These are phyloP conservation scores for Lepetodrilus schrolli DNA, from an alignment of 2,888 invertebrate species.

Conservation along the genomic window DNA sequence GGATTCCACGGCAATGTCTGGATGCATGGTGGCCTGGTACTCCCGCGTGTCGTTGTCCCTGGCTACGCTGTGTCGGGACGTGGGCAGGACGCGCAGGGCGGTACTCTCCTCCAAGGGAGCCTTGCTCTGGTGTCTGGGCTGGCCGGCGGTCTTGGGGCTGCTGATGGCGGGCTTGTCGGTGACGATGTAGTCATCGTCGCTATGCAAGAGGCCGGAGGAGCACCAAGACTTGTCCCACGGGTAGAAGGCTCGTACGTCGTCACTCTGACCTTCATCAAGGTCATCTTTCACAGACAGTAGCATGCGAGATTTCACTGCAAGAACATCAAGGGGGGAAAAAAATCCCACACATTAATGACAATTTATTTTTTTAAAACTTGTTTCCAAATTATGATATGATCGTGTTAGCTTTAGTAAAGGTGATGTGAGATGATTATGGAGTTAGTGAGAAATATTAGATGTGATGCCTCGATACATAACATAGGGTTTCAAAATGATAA, in stretches of 20 bases:
- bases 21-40: constrained; percentile 51
- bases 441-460: too few species aligned
- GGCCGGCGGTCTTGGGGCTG: neutral
- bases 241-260: constrained; percentile 37
- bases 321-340: too few species aligned
- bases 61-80: neutral
- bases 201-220: neutral
- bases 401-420: too few species aligned
- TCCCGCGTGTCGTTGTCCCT: constrained; percentile 32
- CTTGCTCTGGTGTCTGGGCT: neutral
- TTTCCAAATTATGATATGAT: too few species aligned
- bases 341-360: too few species aligned
- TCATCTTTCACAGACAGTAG: constrained; percentile 65
- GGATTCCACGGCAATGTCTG: constrained; percentile 47
- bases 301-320: constrained; percentile 68
- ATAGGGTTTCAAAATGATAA: too few species aligned
- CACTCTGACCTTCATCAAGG: constrained; percentile 51
- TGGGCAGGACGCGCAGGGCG: neutral
- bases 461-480: too few species aligned
- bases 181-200: constrained; percentile 1
- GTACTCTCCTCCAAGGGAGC: constrained; percentile 23
- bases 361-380: too few species aligned
- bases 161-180: neutral
- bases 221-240: constrained; percentile 39
- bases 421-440: too few species aligned